A percentile compares a stretch with the other conserved stretches of the same genome.
Evolutionary conservation across 2,113 vertebrate genomes (phyloP).

Genomic region (Oenanthe oenanthe): DNA sequence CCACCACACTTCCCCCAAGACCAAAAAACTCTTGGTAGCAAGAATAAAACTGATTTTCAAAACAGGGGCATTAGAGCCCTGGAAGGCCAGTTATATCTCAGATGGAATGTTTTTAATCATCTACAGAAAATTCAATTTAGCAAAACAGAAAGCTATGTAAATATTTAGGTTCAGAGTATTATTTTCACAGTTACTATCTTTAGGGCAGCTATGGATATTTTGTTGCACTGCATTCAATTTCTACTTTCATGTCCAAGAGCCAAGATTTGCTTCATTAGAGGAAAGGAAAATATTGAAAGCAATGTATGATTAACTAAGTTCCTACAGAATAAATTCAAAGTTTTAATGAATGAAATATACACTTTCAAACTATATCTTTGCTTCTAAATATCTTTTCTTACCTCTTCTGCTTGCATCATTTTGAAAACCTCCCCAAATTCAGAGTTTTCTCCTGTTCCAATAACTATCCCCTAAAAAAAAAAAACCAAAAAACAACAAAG

Average conservation of each 20-base stretch:
- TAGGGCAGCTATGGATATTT: not conserved
- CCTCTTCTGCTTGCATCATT: slow-evolving; percentile 99
- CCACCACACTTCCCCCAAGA: not conserved
- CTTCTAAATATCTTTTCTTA: slow-evolving; percentile 69
- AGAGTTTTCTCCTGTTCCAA: slow-evolving; percentile 97
- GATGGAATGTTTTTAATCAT: not conserved
- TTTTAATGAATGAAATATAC: not conserved
- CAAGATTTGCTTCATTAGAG: not conserved
- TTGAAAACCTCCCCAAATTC: slow-evolving; percentile 99
- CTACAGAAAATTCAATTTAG: not conserved
- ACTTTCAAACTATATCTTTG: not conserved
- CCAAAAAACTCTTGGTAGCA: not conserved
- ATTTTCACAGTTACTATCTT: not conserved
- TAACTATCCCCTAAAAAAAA: slow-evolving; percentile 90
- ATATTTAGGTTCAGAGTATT: not conserved
- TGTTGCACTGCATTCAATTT: not conserved
- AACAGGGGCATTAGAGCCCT: not conserved
- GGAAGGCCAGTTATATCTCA: not conserved
- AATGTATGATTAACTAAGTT: not conserved
- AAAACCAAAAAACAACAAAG: not conserved
- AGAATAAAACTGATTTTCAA: not conserved
- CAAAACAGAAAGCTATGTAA: not conserved
- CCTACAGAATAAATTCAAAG: not conserved
- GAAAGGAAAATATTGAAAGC: not conserved
- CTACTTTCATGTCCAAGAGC: not conserved